A percentile compares a stretch with the other conserved stretches of the same genome.
Conservation (phyloP, 2,113 vertebrate species). For the Nibea coibor region DNA sequence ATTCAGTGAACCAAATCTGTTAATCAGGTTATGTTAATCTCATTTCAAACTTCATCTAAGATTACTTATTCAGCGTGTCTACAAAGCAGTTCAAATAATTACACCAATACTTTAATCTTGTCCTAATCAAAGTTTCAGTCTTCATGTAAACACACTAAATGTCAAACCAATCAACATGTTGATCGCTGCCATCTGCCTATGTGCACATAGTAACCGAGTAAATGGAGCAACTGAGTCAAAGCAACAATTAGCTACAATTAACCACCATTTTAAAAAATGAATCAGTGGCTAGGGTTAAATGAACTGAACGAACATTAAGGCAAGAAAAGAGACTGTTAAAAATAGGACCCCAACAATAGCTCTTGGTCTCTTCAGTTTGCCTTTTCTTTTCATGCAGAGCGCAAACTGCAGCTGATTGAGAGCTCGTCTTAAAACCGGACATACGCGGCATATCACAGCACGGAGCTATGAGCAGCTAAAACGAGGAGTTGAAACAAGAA, state of each 20-base stretch:
- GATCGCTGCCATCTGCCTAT: conserved; percentile 1
- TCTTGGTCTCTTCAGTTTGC: neutral
- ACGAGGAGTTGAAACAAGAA: neutral
- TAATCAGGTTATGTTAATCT: neutral
- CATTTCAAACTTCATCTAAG: neutral
- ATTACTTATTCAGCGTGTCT: neutral
- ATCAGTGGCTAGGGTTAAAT: neutral
- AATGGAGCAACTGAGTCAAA: neutral
- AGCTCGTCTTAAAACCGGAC: neutral
- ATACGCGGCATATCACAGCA: neutral
- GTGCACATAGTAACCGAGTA: neutral
- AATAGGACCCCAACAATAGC: neutral
- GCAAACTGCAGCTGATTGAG: neutral
- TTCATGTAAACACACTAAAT: neutral
- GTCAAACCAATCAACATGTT: neutral
- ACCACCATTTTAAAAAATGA: neutral
- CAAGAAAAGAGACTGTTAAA: neutral
- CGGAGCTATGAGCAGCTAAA: neutral
- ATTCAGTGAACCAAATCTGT: neutral
- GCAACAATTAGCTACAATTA: neutral
- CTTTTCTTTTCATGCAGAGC: neutral
- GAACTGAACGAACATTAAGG: neutral
- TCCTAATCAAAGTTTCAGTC: conserved; percentile 10
- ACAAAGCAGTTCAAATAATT: neutral
- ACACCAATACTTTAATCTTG: neutral